phyloP scores from a whole-genome alignment of 2,888 invertebrate species.

The Corythucha ciliata region DNA sequence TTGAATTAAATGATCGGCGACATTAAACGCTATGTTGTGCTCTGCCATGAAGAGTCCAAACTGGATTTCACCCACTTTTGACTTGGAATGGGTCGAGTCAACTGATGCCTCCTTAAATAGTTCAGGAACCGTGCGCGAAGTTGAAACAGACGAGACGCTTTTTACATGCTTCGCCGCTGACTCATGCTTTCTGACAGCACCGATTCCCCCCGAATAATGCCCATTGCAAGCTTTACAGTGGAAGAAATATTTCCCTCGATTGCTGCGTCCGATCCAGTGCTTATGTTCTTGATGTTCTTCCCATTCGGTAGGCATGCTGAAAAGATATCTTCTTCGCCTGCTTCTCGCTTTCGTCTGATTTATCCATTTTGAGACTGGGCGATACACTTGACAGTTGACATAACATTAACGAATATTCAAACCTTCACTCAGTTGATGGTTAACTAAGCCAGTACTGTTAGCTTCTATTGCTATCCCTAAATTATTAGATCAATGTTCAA shows the following conservation, averaged over 20 bases:
- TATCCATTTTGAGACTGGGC: background rate
- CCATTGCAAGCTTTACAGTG: background rate
- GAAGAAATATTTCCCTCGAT: no score
- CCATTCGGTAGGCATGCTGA: no score
- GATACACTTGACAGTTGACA: background rate
- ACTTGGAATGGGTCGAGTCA: background rate
- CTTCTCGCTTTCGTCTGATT: background rate
- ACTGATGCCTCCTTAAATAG: background rate
- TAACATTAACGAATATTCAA: no score
- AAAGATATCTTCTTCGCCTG: no score
- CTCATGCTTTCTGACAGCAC: background rate
- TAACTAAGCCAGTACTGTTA: no score
- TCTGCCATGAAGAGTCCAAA: background rate
- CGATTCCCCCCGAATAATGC: background rate
- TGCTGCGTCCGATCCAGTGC: no score
- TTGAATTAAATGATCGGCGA: background rate
- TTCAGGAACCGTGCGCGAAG: background rate
- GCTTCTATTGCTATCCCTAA: no score
- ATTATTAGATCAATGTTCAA: no score
- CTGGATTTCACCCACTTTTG: background rate
- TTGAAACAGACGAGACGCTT: background rate
- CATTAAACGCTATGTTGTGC: background rate
- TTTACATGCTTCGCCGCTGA: background rate
- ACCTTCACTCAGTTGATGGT: no score
- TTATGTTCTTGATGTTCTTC: no score